phyloP scores from a whole-genome alignment of 2,113 vertebrate genomes.

The Actenoides hombroni region DNA sequence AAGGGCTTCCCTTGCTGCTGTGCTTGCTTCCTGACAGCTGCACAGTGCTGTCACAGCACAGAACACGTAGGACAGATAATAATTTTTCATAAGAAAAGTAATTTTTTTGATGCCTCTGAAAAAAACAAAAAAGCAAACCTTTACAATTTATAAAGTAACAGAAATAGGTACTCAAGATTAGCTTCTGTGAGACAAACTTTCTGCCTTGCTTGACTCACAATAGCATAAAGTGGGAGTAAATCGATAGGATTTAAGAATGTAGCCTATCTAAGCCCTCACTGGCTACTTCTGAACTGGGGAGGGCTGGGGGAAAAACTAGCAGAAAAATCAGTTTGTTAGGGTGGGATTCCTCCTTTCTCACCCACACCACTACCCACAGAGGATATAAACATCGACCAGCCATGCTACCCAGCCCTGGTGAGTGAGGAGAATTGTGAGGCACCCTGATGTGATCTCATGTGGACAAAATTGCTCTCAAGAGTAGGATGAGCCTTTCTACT shows the following conservation, averaged over 20 bases:
- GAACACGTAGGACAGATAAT: background rate
- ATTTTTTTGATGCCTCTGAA: background rate
- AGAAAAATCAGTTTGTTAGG: background rate
- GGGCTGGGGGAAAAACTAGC: background rate
- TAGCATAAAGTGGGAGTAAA: background rate
- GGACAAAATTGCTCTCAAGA: background rate
- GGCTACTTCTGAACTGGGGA: background rate
- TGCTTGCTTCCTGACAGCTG: background rate
- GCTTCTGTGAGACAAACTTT: background rate
- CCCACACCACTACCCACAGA: background rate
- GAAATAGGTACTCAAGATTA: background rate
- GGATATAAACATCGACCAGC: background rate
- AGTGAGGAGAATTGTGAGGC: background rate
- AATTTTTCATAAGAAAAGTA: background rate
- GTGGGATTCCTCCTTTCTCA: background rate
- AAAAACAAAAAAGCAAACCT: background rate
- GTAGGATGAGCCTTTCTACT: background rate
- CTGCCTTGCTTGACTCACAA: background rate
- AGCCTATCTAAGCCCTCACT: background rate
- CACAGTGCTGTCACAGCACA: background rate
- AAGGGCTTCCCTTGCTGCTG: background rate
- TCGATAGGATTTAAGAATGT: background rate
- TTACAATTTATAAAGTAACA: background rate
- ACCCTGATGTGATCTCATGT: background rate
- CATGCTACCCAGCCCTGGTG: background rate